These are phyloP conservation scores for Cynaeus angustus DNA, from an alignment of 2,888 invertebrate genomes.

Conservation along the genomic window DNA sequence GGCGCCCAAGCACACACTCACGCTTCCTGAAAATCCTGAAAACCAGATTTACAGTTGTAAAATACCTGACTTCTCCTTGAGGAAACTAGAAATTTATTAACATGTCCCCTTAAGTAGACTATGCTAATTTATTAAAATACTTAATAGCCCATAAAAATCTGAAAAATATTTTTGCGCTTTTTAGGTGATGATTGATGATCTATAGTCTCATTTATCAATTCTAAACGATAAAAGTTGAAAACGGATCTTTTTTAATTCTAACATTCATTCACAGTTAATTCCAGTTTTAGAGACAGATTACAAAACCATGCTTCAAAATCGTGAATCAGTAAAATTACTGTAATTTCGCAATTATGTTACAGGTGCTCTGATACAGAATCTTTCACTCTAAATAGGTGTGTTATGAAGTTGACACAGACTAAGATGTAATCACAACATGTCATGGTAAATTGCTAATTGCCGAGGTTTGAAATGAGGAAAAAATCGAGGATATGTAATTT, in stretches of 20 bases:
- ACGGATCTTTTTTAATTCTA: too few relatives aligned
- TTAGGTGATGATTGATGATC: constrained; percentile 19
- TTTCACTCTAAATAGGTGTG: constrained; percentile 33
- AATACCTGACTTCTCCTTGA: not conserved
- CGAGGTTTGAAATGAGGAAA: not conserved
- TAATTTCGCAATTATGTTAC: constrained; percentile 45
- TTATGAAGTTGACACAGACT: constrained; percentile 24
- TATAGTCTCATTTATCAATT: constrained; percentile 1
- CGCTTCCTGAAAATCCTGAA: constrained; percentile 19
- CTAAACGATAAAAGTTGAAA: not conserved
- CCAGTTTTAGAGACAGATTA: constrained; percentile 12
- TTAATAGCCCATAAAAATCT: constrained; percentile 11
- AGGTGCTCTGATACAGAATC: constrained; percentile 41
- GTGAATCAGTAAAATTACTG: constrained; percentile 42
- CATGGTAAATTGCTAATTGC: constrained; percentile 3
- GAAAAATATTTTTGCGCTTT: constrained; percentile 9
- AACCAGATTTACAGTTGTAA: constrained; percentile 13
- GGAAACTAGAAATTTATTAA: constrained; percentile 12
- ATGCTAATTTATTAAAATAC: constrained; percentile 8
- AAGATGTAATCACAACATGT: constrained; percentile 5
- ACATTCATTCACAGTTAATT: constrained; percentile 19
- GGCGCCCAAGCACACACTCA: constrained; percentile 17
- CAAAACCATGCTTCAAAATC: constrained; percentile 36
- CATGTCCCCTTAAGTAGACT: not conserved
- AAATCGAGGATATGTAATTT: not conserved